A percentile compares a stretch with the other conserved stretches of the same genome.
Evolutionary conservation across 2,888 invertebrate species (phyloP).

Genomic region (Deroplatys truncata): DNA sequence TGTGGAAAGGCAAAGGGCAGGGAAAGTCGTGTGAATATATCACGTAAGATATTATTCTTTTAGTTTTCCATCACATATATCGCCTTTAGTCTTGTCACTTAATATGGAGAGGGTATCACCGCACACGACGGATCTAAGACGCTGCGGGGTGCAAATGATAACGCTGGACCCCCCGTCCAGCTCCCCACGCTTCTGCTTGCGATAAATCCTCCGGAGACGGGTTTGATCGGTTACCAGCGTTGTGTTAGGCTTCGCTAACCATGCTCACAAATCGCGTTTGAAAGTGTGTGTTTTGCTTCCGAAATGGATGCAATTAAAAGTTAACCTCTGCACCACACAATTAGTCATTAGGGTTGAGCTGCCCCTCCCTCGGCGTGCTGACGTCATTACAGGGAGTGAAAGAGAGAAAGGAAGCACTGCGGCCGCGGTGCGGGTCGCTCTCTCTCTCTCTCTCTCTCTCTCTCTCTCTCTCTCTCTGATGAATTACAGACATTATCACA

Average conservation of each 20-base stretch:
- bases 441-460: not conserved
- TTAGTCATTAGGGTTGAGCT: not conserved
- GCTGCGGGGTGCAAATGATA: not conserved
- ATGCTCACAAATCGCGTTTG: not conserved
- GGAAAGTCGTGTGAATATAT: no score
- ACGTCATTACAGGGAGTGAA: not conserved
- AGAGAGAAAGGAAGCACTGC: not conserved
- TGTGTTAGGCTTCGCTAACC: not conserved
- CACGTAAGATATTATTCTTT: no score
- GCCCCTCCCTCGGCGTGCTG: not conserved
- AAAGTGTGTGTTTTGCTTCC: not conserved
- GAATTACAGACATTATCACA: not conserved
- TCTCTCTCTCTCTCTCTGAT: not conserved
- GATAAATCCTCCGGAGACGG: not conserved
- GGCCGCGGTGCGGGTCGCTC: not conserved
- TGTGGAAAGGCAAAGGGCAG: no score
- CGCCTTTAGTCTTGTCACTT: no score
- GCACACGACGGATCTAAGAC: not conserved
- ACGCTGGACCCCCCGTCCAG: not conserved
- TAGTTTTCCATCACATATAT: no score
- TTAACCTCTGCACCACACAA: not conserved
- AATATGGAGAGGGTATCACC: no score
- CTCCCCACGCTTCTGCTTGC: not conserved
- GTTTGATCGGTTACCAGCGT: not conserved
- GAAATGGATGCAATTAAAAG: not conserved